phyloP scores from a whole-genome alignment of 2,113 vertebrate species.

The Copsychus sechellarum region DNA sequence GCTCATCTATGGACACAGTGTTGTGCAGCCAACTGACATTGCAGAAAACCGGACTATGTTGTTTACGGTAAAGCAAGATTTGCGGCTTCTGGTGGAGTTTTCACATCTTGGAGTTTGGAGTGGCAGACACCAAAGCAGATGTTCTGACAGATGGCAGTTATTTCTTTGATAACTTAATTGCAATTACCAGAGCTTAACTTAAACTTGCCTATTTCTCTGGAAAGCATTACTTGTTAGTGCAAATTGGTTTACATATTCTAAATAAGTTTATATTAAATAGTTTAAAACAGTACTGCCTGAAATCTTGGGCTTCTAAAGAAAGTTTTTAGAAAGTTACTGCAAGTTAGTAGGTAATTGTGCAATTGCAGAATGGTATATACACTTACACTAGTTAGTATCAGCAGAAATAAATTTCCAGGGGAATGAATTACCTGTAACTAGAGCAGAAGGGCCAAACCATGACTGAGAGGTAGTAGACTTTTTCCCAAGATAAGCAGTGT shows the following conservation, averaged over 20 bases:
- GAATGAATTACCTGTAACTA: background rate
- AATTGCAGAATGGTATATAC: background rate
- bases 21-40: constrained; percentile 91
- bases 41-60: constrained; percentile 97
- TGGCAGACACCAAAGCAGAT: background rate
- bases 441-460: background rate
- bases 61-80: constrained; percentile 85
- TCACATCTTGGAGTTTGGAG: background rate
- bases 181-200: background rate
- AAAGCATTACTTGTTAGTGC: background rate
- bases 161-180: background rate
- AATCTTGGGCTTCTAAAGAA: background rate
- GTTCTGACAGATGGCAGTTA: background rate
- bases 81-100: background rate
- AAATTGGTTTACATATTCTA: background rate
- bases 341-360: background rate
- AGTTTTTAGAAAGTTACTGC: background rate
- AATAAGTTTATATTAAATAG: background rate
- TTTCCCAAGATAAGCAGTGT: background rate
- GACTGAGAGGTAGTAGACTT: background rate
- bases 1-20: constrained; percentile 67
- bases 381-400: background rate
- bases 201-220: background rate
- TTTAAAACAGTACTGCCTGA: background rate
- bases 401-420: background rate